Evolutionary conservation across 2,888 invertebrate genomes (phyloP).

Genomic region (Amphipyra berbera): DNA sequence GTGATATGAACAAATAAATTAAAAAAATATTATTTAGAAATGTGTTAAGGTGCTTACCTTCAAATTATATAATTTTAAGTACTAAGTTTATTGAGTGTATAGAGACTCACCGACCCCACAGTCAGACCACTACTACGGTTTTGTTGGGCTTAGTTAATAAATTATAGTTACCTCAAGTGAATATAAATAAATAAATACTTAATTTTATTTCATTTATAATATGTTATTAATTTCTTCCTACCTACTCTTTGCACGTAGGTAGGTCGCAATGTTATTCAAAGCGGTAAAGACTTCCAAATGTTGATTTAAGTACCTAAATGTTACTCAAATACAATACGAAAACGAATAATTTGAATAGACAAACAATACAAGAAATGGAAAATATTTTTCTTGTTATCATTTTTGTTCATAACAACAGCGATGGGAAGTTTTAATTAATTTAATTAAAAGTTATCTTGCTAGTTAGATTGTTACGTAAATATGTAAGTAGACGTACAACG

Average conservation of each 20-base stretch:
- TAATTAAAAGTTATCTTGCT: slow-evolving; percentile 61
- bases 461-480: slow-evolving; percentile 43
- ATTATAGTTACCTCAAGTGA: no score
- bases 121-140: no score
- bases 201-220: background rate
- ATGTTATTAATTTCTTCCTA: background rate
- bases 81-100: no score
- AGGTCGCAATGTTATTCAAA: slow-evolving; percentile 9
- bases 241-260: no score
- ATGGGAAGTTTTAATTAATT: slow-evolving; percentile 62
- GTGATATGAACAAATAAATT: no score
- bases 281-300: slow-evolving; percentile 25
- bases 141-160: no score
- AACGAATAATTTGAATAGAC: slow-evolving; percentile 36
- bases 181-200: no score
- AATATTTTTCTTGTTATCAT: slow-evolving; percentile 43
- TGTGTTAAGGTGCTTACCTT: no score
- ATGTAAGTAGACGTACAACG: slow-evolving; percentile 17
- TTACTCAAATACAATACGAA: slow-evolving; percentile 22
- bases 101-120: no score
- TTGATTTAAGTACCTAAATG: slow-evolving; percentile 30
- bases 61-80: no score
- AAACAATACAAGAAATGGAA: slow-evolving; percentile 33
- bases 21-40: no score
- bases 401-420: slow-evolving; percentile 38